phyloP scores from a whole-genome alignment of 2,888 invertebrate species.

The Zaprionus lineosus region DNA sequence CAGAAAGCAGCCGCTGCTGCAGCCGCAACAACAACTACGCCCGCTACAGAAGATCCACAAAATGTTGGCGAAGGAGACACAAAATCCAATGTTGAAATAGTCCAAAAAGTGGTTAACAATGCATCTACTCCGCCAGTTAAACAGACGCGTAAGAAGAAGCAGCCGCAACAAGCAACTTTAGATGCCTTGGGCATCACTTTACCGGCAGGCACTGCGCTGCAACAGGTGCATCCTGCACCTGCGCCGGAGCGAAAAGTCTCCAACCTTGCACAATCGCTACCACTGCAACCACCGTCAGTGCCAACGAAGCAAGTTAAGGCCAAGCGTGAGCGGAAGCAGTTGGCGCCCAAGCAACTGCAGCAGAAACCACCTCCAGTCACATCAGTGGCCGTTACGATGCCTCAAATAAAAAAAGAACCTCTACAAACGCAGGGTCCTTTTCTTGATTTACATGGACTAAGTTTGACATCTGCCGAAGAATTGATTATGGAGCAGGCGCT shows the following conservation, averaged over 20 bases:
- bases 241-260: constrained; percentile 36
- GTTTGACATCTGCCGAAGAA: constrained; percentile 81
- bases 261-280: constrained; percentile 13
- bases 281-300: constrained; percentile 28
- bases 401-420: constrained; percentile 66
- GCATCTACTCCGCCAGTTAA: constrained; percentile 44
- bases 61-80: neutral
- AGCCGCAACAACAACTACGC: constrained; percentile 48
- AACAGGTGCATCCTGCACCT: constrained; percentile 47
- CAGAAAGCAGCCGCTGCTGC: constrained; percentile 63
- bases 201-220: constrained; percentile 62
- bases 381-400: constrained; percentile 17
- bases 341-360: constrained; percentile 77
- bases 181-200: constrained; percentile 67
- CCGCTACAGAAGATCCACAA: constrained; percentile 17
- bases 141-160: constrained; percentile 63
- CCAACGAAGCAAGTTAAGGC: constrained; percentile 62
- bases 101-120: constrained; percentile 22
- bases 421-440: constrained; percentile 58
- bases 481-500: constrained; percentile 82
- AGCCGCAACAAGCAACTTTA: constrained; percentile 67
- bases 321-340: constrained; percentile 78
- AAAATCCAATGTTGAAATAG: constrained; percentile 3
- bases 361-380: constrained; percentile 52
- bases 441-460: constrained; percentile 79